phyloP scores from a whole-genome alignment of 2,113 vertebrate genomes.

The Hippocampus barbouri region DNA sequence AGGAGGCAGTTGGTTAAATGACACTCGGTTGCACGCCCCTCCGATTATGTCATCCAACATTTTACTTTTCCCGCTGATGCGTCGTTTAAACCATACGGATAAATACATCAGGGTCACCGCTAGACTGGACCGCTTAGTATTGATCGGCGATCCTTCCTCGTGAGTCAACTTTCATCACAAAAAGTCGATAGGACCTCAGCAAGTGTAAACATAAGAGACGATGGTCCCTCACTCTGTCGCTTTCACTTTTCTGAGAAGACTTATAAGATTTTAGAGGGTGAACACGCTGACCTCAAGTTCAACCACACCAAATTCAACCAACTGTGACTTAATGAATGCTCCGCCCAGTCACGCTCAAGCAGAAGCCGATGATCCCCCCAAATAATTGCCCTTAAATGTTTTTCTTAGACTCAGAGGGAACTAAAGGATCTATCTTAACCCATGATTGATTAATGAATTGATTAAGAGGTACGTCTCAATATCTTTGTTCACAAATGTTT shows the following conservation, averaged over 20 bases:
- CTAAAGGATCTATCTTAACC: background rate
- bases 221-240: background rate
- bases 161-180: slow-evolving; percentile 12
- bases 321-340: background rate
- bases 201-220: background rate
- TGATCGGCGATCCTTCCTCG: slow-evolving; percentile 27
- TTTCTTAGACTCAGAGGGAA: background rate
- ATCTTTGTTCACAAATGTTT: background rate
- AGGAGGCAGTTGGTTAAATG: no score
- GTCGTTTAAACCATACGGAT: background rate
- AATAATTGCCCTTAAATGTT: background rate
- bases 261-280: background rate
- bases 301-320: background rate
- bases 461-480: background rate
- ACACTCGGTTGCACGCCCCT: no score
- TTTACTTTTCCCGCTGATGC: background rate
- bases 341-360: background rate
- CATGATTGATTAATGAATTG: background rate
- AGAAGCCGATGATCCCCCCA: background rate
- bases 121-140: slow-evolving; percentile 21
- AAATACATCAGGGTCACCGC: slow-evolving; percentile 1
- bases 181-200: background rate
- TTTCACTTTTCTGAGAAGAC: background rate
- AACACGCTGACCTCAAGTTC: background rate
- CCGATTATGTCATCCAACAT: background rate